Conservation (phyloP, 2,797 vertebrate species). For the Rhadinocentrus ornatus region DNA sequence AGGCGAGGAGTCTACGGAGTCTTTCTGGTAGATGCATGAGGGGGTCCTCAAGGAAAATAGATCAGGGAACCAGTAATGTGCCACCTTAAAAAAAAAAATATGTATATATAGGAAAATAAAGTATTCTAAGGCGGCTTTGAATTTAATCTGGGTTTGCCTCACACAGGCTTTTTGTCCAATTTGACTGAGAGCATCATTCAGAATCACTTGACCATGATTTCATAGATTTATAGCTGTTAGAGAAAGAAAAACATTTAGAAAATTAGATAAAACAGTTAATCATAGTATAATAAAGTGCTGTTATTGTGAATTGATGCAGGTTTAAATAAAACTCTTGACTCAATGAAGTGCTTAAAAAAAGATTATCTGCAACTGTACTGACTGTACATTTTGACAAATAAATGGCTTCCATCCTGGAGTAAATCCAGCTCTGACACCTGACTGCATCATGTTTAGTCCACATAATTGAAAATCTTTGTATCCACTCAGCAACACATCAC, state of each 20-base stretch:
- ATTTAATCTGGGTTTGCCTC: too few relatives aligned
- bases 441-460: slow-evolving; percentile 67
- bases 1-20: too few relatives aligned
- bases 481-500: slow-evolving; percentile 56
- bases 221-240: background rate
- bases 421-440: slow-evolving; percentile 60
- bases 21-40: too few relatives aligned
- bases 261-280: background rate
- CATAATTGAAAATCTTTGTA: slow-evolving; percentile 65
- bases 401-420: background rate
- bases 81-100: too few relatives aligned
- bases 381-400: slow-evolving; percentile 5
- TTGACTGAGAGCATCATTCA: background rate
- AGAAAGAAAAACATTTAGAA: background rate
- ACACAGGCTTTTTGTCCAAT: too few relatives aligned
- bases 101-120: too few relatives aligned
- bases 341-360: background rate
- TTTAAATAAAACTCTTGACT: background rate
- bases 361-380: slow-evolving; percentile 18
- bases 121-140: too few relatives aligned
- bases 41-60: background rate
- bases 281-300: background rate
- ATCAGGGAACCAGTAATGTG: too few relatives aligned
- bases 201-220: background rate
- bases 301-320: background rate